These are phyloP conservation scores for Cephalopachus bancanus DNA, from an alignment of 2,797 vertebrate species.

Conservation along the genomic window DNA sequence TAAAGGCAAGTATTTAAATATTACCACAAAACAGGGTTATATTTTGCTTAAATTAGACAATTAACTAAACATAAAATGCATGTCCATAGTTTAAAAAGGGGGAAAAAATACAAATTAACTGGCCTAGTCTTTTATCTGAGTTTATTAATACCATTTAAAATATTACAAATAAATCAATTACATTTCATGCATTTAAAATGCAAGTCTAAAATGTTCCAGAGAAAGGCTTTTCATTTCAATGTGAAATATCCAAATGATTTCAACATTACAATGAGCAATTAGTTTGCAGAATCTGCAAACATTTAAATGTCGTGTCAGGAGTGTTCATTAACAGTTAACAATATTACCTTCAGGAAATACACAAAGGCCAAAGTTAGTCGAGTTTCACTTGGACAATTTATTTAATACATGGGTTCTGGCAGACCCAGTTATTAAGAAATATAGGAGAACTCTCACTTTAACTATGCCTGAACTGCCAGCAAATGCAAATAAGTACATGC, in stretches of 20 bases:
- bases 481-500: slow-evolving; percentile 97
- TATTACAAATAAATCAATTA: slow-evolving; percentile 95
- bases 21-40: slow-evolving; percentile 74
- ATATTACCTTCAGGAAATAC: slow-evolving; percentile 92
- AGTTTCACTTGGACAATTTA: slow-evolving; percentile 92
- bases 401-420: slow-evolving; percentile 91
- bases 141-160: slow-evolving; percentile 95
- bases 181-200: slow-evolving; percentile 95
- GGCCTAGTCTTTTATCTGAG: slow-evolving; percentile 89
- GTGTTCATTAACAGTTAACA: slow-evolving; percentile 90
- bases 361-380: slow-evolving; percentile 91
- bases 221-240: slow-evolving; percentile 94
- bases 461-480: slow-evolving; percentile 94
- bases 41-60: slow-evolving; percentile 79
- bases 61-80: slow-evolving; percentile 77
- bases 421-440: slow-evolving; percentile 96
- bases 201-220: slow-evolving; percentile 93
- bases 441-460: slow-evolving; percentile 92
- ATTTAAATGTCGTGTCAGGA: slow-evolving; percentile 88
- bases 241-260: slow-evolving; percentile 94
- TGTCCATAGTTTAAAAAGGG: slow-evolving; percentile 72
- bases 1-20: slow-evolving; percentile 77
- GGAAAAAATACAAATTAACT: slow-evolving; percentile 86
- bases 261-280: slow-evolving; percentile 92
- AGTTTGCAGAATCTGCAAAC: slow-evolving; percentile 92